Evolutionary conservation across 1,140 invertebrate genomes (phyloP), one percentile per base, ranked within the genome.

Genomic region (Pseudomyrmex cubaensis): DNA sequence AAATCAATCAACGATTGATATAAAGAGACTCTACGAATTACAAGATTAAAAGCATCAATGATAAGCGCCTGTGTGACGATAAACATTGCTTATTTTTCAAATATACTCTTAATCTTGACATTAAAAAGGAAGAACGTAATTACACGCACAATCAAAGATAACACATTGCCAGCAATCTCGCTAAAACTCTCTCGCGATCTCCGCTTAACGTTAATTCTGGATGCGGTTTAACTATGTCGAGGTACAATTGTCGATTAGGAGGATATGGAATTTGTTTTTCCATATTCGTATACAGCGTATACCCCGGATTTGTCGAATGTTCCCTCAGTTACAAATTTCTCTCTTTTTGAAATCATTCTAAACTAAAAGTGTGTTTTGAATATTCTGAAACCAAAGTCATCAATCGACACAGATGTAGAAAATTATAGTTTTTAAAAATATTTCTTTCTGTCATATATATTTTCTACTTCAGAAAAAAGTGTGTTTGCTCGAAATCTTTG

Each of bases 221-320:
- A 76, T 76, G 73, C 59, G 46, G 25, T 35, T 63, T 76, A 76
- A 25, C 15, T 63, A 52, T 63, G 54, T 78, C 56, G 56, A 78
- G 52, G 35, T 78, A 78, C 52, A 78, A 78, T 70, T 57, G 76
- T 78, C 17, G 10, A 10, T 78, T 78, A 78, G 64, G 15, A 80
- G 35, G 66, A 70, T 80, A 50, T 61, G 54, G 22, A 80, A 80
- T 48, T 12, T 35, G 5, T 7, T 35, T 35, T 20, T 80, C 44
- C 76, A 48, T 70, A 4, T 78, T 78, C 10, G 63, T 78, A 22
- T 67, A 25, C 35, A 17, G 54, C 17, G 20, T 70, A 22, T 69
- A 35, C 46, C 3, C 44, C 15, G 66, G 54, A 80, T 72, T n/a
- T 61, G 76, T 61, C 66, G 20, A 59, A 48, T 10, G 9, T 46